Base-by-base conservation (phyloP, 1,140 invertebrate genomes). In the Caenorhabditis tropicalis region DNA sequence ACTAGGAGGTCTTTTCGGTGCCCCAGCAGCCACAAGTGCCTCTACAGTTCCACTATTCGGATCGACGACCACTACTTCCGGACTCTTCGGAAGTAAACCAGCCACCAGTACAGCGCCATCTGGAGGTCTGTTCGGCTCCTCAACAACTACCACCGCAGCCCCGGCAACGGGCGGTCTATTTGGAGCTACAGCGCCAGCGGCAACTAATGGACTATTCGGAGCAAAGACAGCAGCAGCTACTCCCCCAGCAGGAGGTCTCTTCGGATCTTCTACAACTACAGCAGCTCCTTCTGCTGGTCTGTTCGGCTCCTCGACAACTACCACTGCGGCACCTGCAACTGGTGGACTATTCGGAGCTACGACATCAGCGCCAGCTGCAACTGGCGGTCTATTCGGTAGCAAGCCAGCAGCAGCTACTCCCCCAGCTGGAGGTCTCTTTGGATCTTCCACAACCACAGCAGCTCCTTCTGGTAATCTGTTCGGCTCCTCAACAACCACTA, bases 1-100 rank as follows among this genome's bases (percentile, higher is more conserved):
- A 49, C 39, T 43, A 48, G 74, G 74, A 10, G 21, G 43, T 36
- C 74, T 79, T 24, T 79, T 79, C 10, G 74, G 74, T 9, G 12
- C 74, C 6, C 12, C 74, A 27, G n/a, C 74, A 2, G 48, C 43
- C 43, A 21, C 74, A 19, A 19, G 39, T 4, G n/a, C 65, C 15
- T 39, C 74, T 16, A 31, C 74, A 31, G 39, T 36, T 7, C 39
- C 74, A 15, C 31, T 79, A 24, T 49, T 29, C 43, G 27, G 27
- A 49, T 7, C 43, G 27, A 56, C 79, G 48, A 51, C 74, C 39
- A 10, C 39, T 46, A 4, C 21, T 16, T 27, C 21, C 2, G 48
- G 74, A 27, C 29, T 79, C 3, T 79, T 79, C 74, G 74, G 74
- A 79, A 29, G n/a, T 21, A 81, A 81, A 4, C n/a, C 79, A 49